Conservation (phyloP, 2,113 vertebrate genomes). For the Antechinus flavipes region DNA sequence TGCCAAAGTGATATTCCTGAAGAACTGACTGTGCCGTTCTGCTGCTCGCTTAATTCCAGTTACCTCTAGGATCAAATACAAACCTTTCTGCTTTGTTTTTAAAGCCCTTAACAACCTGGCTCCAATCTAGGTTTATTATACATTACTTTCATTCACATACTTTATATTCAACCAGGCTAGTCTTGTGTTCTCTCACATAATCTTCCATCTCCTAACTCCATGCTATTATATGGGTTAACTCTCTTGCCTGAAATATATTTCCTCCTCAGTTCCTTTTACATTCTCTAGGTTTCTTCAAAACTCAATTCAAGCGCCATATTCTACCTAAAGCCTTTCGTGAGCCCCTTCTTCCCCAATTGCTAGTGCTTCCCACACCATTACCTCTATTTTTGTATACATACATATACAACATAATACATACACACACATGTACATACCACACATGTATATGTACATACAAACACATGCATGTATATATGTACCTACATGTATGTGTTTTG, state of each 20-base stretch:
- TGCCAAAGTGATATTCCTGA: background rate
- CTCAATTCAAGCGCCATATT: background rate
- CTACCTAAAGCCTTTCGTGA: background rate
- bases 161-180: background rate
- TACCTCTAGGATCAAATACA: background rate
- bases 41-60: background rate
- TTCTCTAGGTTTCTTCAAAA: background rate
- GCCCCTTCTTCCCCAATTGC: background rate
- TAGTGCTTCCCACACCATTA: background rate
- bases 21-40: background rate
- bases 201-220: background rate
- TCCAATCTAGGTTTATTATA: background rate
- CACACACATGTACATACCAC: no score
- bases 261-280: background rate
- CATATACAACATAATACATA: no score
- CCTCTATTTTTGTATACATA: background rate
- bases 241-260: background rate
- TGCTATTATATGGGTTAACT: background rate
- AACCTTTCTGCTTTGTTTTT: background rate
- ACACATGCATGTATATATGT: no score
- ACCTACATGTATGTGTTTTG: no score
- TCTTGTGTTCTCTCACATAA: background rate
- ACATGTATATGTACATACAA: no score
- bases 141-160: background rate
- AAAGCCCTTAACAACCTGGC: background rate